These are phyloP conservation scores for Nephrotoma guestfalica DNA, from an alignment of 2,888 invertebrate species.

Conservation along the genomic window DNA sequence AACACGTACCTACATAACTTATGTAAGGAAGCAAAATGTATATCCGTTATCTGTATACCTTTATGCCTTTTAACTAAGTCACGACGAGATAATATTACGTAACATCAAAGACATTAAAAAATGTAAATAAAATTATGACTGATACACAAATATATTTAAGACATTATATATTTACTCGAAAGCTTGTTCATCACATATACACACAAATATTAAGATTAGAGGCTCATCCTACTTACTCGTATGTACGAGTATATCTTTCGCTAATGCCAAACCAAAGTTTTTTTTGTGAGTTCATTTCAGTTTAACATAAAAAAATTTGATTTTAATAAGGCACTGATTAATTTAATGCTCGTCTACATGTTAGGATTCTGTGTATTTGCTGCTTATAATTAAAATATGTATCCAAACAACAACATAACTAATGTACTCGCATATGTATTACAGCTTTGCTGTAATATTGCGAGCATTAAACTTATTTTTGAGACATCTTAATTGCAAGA, in stretches of 20 bases:
- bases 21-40: neutral
- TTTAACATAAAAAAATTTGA: neutral
- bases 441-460: neutral
- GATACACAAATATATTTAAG: neutral
- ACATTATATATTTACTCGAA: neutral
- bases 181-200: neutral
- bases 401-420: neutral
- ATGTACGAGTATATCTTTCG: neutral
- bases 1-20: neutral
- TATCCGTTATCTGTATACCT: neutral
- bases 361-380: neutral
- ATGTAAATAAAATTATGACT: neutral
- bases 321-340: neutral
- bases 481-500: neutral
- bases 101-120: neutral
- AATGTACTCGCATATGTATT: neutral
- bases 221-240: neutral
- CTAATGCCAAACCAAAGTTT: neutral
- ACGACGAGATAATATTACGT: neutral
- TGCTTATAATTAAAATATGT: neutral
- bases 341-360: neutral
- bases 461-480: neutral
- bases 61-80: neutral
- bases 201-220: neutral
- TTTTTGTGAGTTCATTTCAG: neutral